Evolutionary conservation across 2,888 invertebrate genomes (phyloP), one percentile per base, ranked within the genome.

Genomic region (Eilema depressum): DNA sequence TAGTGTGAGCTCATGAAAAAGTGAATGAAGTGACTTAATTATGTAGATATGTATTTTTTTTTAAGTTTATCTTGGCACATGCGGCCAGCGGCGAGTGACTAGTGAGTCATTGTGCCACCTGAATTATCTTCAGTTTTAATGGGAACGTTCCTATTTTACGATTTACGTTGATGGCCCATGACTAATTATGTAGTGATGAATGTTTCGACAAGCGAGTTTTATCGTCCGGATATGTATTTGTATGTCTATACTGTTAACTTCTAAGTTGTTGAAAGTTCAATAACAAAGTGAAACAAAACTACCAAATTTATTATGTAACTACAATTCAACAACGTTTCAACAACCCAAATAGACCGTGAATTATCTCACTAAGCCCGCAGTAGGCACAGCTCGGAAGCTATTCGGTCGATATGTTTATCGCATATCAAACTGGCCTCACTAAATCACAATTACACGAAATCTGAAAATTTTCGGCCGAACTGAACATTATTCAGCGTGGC

Each of bases 361-460:
- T 63, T 63, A 63, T 26, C 41, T 41, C 12, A 1, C 41, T 47
- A 56, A 20, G 25, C 20, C 57, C 59, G 59, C 63, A 60, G 72
- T 71, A 73, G 73, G 71, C 74, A 69, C 14, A 60, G 47, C 25
- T 47, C 17, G 37, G 23, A 53, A 72, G 56, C 57, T 69, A 63
- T 47, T 59, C 26, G 30, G 37, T 59, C 87, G 92, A 93, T 94
- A 94, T 91, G 86, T 91, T 91, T 92, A 94, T 94, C 93, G 89
- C 86, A 80, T 88, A 89, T 92, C 93, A 92, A 90, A 93, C 88
- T 86, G 84, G 85, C 86, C 83, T 78, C 87, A 88, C 89, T 93
- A 92, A 90, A 93, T 93, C 93, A 94, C 90, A 94, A 94, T 94
- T 93, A 94, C 90, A 89, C 84, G 90, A 85, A 91, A 92, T 89